Base-by-base conservation (phyloP, 1,140 invertebrate genomes). In the Habropoda laboriosa region DNA sequence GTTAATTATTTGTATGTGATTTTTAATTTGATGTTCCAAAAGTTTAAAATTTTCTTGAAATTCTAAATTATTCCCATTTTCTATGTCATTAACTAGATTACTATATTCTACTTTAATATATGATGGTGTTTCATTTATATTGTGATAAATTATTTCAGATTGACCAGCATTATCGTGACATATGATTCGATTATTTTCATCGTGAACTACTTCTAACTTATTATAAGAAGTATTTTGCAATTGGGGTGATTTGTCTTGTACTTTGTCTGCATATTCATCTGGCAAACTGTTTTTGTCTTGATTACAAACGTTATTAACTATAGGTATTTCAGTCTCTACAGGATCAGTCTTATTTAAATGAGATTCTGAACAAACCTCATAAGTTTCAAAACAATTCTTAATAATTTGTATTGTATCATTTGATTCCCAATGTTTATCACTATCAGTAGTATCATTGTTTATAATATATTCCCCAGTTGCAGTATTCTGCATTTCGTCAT, bases 281-380 rank as follows among this genome's bases (percentile, higher is more conserved):
- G 47, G 47, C n/a, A 72, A 55, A 70, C 30, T 67, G 38, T 66
- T 68, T 30, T 72, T 40, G 2, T 80, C 35, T 27, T 35, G 75
- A 42, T 51, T 70, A 45, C 24, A 45, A 38, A 79, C 42, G 57
- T 24, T 82, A 79, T 81, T 70, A 60, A 81, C 55, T 83, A 85
- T 45, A 83, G 63, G n/a, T 87, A 87, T 79, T 82, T 87, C 80
- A 87, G 86, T 85, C 78, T 87, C 77, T 79, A 71, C 71, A 27
- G 58, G 40, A 45, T 87, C 86, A 87, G 86, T 87, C 86, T 87
- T 87, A 77, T 80, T 79, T 58, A 67, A 63, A 42, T 80, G 77
- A 85, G 86, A 80, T 78, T 85, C 77, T 4, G 71, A 42, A 49
- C 51, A 85, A 78, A 85, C 57, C 70, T 87, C 83, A 58, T 82